Percentiles rank a stretch among this genome's conserved stretches.
Evolutionary conservation across 2,113 vertebrate species (phyloP).

Genomic region (Piaya cayana): DNA sequence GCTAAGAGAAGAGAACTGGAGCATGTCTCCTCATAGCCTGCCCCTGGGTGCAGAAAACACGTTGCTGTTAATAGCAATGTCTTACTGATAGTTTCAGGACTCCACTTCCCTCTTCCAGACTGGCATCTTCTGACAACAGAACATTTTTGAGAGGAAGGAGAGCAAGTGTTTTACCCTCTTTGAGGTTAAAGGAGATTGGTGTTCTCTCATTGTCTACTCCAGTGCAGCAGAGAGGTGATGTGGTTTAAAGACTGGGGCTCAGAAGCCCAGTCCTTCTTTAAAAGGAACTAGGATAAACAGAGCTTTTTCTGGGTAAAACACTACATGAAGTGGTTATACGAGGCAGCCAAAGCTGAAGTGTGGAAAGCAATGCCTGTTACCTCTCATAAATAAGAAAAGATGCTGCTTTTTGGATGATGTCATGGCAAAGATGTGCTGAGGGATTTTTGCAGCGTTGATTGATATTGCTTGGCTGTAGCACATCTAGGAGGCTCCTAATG

Average conservation of each 20-base stretch:
- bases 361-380: neutral
- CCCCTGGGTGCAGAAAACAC: neutral
- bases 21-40: rapidly evolving
- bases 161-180: too few species aligned
- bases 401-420: neutral
- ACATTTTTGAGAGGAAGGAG: neutral
- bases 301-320: neutral
- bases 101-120: too few species aligned
- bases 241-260: rapidly evolving
- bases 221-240: neutral
- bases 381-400: neutral
- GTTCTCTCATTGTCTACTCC: rapidly evolving
- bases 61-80: neutral
- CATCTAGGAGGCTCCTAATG: neutral
- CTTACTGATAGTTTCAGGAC: too few species aligned
- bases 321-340: rapidly evolving
- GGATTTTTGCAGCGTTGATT: neutral
- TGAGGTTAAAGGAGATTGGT: neutral
- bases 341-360: neutral
- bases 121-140: neutral
- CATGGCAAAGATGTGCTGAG: neutral
- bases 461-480: neutral
- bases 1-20: neutral
- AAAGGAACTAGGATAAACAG: neutral
- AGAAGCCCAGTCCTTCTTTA: neutral